Evolutionary conservation across 1,140 invertebrate genomes (phyloP), one percentile per base, ranked within the genome.

Genomic region (Drosophila ananassae): DNA sequence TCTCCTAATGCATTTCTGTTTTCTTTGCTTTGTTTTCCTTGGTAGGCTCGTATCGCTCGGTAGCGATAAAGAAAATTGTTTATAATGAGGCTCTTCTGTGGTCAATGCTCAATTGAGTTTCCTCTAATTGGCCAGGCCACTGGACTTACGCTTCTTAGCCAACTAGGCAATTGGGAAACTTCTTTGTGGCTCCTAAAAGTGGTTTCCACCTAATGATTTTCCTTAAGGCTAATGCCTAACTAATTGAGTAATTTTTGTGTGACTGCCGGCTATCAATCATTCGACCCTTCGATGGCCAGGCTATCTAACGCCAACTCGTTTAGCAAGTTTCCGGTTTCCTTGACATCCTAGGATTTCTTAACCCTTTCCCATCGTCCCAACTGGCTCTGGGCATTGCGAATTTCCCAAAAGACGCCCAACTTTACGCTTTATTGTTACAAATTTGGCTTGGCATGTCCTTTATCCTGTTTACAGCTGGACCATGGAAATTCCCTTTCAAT

Each of bases 31-130:
- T 25, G 24, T 44, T 68, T 64, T 39, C 24, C 21, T 30, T 44
- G 34, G 13, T 32, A n/a, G 32, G 32, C 3, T 10, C n/a, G 39
- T n/a, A 41, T 64, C 39, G n/a, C 52, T 41, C 54, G 68, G 62
- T 50, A 67, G 72, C 67, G 82, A 87, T 87, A 89, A 89, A 21
- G 76, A 89, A 89, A 79, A 87, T 89, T 89, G 83, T 89, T 87
- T 87, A 79, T 87, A 87, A 87, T 87, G 83, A 87, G 79, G 66
- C 82, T 83, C 82, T 83, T 83, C 78, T 87, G 82, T 64, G 82
- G 83, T 82, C 82, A 37, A 37, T 22, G 63, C 76, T 71, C 79
- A 80, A 85, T 87, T 82, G 54, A 71, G 73, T 87, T 69, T 78
- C 66, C 63, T 62, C 66, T 87, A 87, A 87, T 87, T 87, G 82